Evolutionary conservation across 2,888 invertebrate genomes (phyloP).

Genomic region (Hedya salicella): DNA sequence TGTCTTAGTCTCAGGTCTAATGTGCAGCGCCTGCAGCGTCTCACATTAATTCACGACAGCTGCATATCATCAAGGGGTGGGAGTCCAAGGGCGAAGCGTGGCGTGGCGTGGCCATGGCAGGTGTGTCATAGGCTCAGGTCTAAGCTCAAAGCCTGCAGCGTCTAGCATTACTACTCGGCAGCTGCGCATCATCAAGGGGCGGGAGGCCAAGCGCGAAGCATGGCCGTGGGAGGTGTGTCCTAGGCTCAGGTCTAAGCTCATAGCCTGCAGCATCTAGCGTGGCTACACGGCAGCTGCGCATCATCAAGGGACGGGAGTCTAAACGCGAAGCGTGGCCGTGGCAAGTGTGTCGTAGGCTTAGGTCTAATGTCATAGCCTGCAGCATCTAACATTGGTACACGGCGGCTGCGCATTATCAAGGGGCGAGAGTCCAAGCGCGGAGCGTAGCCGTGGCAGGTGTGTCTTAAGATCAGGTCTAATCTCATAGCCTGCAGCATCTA

Average conservation of each 20-base stretch:
- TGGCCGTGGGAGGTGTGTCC: conserved; percentile 92
- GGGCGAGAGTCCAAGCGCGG: conserved; percentile 89
- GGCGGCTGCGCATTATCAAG: conserved; percentile 89
- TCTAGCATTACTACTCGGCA: conserved; percentile 88
- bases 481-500: background rate
- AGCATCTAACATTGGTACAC: conserved; percentile 88
- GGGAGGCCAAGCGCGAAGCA: conserved; percentile 90
- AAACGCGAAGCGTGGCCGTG: too few relatives aligned
- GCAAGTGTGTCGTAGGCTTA: background rate
- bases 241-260: background rate
- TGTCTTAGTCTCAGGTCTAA: too few relatives aligned
- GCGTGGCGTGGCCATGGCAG: too few relatives aligned
- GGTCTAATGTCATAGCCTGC: conserved; percentile 81
- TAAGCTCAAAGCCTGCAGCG: conserved; percentile 86
- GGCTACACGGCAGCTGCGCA: background rate
- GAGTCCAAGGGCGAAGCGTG: background rate
- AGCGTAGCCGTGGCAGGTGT: conserved; percentile 94
- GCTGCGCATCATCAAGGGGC: conserved; percentile 91
- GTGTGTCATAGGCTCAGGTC: background rate
- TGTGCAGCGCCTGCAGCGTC: too few relatives aligned
- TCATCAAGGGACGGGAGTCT: background rate
- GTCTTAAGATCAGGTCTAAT: background rate
- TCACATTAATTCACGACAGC: too few relatives aligned
- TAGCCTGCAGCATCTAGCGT: background rate
- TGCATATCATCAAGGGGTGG: too few relatives aligned